Percentiles rank a stretch among this genome's conserved stretches.
These are phyloP conservation scores for Mimachlamys varia DNA, from an alignment of 2,888 invertebrate species.

Conservation along the genomic window DNA sequence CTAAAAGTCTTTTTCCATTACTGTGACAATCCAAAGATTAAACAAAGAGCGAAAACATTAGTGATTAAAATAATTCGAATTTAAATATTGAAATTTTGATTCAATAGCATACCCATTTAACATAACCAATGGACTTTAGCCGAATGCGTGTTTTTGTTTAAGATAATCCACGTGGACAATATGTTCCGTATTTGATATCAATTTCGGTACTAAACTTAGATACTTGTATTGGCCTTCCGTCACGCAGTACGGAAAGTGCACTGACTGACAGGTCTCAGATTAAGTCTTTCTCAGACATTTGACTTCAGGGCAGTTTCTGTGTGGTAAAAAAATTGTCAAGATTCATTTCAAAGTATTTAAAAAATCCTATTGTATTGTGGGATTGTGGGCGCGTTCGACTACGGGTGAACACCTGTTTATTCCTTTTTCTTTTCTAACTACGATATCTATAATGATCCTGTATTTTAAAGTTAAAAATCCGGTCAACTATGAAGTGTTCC, in stretches of 20 bases:
- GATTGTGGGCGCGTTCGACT: not conserved
- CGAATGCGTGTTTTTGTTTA: not conserved
- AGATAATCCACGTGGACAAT: not conserved
- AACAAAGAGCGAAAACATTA: not conserved
- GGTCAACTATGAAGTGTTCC: too few species aligned
- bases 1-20: slow-evolving; percentile 13
- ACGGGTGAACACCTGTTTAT: not conserved
- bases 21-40: not conserved
- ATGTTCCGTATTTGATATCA: not conserved
- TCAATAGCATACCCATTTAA: not conserved
- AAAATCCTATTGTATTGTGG: not conserved
- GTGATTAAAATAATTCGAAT: slow-evolving; percentile 31
- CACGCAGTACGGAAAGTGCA: not conserved
- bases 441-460: too few species aligned
- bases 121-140: slow-evolving; percentile 1
- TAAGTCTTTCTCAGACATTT: not conserved
- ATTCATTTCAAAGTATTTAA: not conserved
- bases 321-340: not conserved
- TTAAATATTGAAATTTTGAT: slow-evolving; percentile 9
- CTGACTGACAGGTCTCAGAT: not conserved
- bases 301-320: not conserved
- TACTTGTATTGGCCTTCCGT: not conserved
- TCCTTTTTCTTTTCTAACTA: too few species aligned
- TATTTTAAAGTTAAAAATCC: too few species aligned
- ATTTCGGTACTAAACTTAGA: not conserved